Base-by-base conservation (phyloP, 1,140 invertebrate genomes). In the Octopus bimaculoides region DNA sequence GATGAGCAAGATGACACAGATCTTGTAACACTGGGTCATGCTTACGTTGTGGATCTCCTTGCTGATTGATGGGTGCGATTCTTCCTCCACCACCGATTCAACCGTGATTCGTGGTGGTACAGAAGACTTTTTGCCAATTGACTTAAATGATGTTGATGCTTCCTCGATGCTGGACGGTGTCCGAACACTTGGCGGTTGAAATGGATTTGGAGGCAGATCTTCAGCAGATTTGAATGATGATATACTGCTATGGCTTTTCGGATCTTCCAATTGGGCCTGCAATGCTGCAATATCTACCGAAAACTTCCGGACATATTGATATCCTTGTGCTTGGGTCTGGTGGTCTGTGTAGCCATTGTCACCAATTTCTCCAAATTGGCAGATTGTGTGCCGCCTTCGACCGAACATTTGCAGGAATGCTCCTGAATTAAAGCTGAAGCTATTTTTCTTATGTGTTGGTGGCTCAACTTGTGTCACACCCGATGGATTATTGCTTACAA, bases 251-350 rank as follows among this genome's bases (percentile, higher is more conserved):
- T 85, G 86, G 10, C 86, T 83, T 82, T 88, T 89, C 5, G 89
- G 89, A 82, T 90, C 89, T 79, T 88, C 87, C 54, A 90, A 82
- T 78, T 90, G 89, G 17, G 87, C 85, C 82, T 88, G 87, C 41
- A 90, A 79, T 4, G 89, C 89, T 74, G 84, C 82, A 76, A 89
- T 87, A 78, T 90, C 89, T 7, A 90, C 88, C 75, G 89, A 89
- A 82, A 88, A 90, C 80, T 90, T 89, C 66, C 88, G 79, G 2
- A 90, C 86, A 83, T 90, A 90, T 66, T 86, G 86, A 81, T 89
- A 89, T 52, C 87, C 83, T 79, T 86, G 87, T 9, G 86, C 85
- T 74, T 82, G 84, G 41, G 82, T 81, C 20, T 82, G 75, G 7
- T 79, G 77, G 77, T 85, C 83, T 10, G 85, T 77, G 4, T 79